phyloP scores from a whole-genome alignment of 2,113 vertebrate genomes.

The Bos taurus region DNA sequence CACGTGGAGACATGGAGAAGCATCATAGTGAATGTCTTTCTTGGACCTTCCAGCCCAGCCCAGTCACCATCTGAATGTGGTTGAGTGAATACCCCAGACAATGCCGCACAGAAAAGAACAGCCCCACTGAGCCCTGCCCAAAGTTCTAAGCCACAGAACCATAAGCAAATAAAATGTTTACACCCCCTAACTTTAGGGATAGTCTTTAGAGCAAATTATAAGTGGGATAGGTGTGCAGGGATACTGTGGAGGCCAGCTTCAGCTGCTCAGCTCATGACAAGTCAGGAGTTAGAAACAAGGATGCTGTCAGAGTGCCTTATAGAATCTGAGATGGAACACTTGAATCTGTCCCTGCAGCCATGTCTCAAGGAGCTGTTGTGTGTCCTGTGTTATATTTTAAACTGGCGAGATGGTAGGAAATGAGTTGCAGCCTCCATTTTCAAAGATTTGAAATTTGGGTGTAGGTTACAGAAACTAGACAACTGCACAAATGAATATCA shows the following conservation, averaged over 20 bases:
- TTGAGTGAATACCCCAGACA: not conserved
- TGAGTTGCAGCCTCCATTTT: not conserved
- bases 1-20: not conserved
- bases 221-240: not conserved
- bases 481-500: not conserved
- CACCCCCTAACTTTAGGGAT: not conserved
- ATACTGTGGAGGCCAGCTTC: not conserved
- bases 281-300: not conserved
- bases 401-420: not conserved
- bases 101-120: not conserved
- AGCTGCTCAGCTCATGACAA: not conserved
- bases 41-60: not conserved
- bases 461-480: not conserved
- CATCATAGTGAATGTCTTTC: not conserved
- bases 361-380: not conserved
- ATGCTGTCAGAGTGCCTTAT: not conserved
- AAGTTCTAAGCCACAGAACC: not conserved
- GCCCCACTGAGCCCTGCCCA: not conserved
- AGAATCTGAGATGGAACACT: too few species aligned
- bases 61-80: not conserved
- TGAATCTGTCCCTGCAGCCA: rapidly evolving
- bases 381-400: not conserved
- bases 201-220: not conserved
- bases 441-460: not conserved
- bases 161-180: not conserved